These are phyloP conservation scores for Sakesphorus luctuosus DNA, from an alignment of 2,113 vertebrate species.

Conservation along the genomic window DNA sequence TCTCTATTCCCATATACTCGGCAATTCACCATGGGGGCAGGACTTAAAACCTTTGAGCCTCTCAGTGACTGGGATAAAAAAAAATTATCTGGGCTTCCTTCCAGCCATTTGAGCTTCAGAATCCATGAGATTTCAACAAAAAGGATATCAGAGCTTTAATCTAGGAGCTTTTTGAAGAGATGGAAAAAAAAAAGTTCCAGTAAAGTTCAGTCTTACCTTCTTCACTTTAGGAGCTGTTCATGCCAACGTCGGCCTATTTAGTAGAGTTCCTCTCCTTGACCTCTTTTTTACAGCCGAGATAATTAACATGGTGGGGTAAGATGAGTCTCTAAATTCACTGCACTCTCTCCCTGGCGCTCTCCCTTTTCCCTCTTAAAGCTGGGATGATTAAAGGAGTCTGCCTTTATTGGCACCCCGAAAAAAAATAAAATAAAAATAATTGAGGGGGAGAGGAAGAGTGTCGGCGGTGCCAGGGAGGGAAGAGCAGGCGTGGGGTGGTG, in stretches of 20 bases:
- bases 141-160: slow-evolving; percentile 77
- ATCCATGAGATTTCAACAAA: slow-evolving; percentile 79
- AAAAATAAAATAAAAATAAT: slow-evolving; percentile 62
- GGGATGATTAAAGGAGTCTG: slow-evolving; percentile 48
- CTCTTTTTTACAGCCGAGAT: slow-evolving; percentile 67
- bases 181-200: slow-evolving; percentile 77
- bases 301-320: slow-evolving; percentile 76
- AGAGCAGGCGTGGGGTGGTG: not conserved
- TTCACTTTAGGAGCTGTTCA: slow-evolving; percentile 63
- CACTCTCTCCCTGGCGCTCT: slow-evolving; percentile 56
- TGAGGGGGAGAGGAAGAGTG: slow-evolving; percentile 54
- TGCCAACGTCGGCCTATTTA: slow-evolving; percentile 75
- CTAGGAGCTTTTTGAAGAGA: slow-evolving; percentile 78
- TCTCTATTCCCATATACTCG: slow-evolving; percentile 69
- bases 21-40: slow-evolving; percentile 76
- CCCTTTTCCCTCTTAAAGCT: slow-evolving; percentile 38
- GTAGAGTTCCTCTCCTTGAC: slow-evolving; percentile 71
- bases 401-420: slow-evolving; percentile 52
- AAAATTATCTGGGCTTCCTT: slow-evolving; percentile 80
- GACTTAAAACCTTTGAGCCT: slow-evolving; percentile 82
- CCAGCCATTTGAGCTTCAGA: slow-evolving; percentile 78
- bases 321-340: slow-evolving; percentile 74
- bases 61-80: slow-evolving; percentile 79
- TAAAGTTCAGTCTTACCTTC: slow-evolving; percentile 76
- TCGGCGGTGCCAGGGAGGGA: not conserved